Conservation (phyloP, 2,797 vertebrate species). For the Cyclopterus lumpus region DNA sequence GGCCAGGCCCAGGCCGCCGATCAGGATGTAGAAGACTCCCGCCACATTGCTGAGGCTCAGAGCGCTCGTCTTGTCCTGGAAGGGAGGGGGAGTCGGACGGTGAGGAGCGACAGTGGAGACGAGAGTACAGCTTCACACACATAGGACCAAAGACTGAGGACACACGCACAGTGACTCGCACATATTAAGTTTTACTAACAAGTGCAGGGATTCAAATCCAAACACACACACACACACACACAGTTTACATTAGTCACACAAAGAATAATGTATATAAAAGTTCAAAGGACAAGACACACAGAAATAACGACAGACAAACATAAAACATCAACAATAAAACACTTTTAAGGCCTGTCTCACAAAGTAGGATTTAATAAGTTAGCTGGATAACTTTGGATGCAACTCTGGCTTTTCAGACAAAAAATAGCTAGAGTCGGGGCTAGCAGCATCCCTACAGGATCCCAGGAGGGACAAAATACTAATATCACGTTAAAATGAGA, state of each 20-base stretch:
- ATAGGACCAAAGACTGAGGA: background rate
- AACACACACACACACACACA: too few relatives aligned
- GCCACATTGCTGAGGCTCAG: constrained; percentile 99
- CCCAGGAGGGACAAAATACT: background rate
- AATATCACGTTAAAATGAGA: background rate
- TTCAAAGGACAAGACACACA: constrained; percentile 13
- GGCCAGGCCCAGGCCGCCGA: constrained; percentile 97
- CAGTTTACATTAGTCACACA: background rate
- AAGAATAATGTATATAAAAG: background rate
- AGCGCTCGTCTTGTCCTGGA: constrained; percentile 97
- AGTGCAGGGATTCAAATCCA: too few relatives aligned
- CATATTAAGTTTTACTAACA: too few relatives aligned
- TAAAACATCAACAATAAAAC: constrained; percentile 7
- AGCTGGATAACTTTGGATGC: background rate
- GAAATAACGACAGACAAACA: constrained; percentile 15
- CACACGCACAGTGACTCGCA: background rate
- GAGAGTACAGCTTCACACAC: background rate
- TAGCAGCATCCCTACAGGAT: background rate
- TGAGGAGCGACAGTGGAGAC: constrained; percentile 38
- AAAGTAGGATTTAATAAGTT: constrained; percentile 22
- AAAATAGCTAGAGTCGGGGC: background rate
- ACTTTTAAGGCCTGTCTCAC: constrained; percentile 55
- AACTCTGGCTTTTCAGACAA: background rate
- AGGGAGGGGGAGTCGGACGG: constrained; percentile 11
- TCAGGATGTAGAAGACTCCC: constrained; percentile 99